Conservation (phyloP, 2,888 invertebrate genomes). For the Dicycla oo region DNA sequence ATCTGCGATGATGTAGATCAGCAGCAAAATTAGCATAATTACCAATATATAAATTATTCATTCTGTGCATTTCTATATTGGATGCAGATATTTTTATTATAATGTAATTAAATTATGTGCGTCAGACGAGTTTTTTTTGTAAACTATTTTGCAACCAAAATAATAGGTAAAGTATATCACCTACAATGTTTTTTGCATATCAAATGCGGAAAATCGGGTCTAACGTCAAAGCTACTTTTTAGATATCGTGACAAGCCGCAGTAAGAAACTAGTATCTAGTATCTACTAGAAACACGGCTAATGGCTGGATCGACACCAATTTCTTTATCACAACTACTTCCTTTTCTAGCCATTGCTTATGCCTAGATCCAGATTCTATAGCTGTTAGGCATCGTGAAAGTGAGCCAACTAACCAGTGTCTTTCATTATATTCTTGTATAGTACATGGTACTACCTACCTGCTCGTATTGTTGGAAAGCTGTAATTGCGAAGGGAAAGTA, state of each 20-base stretch:
- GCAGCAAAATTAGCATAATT: constrained; percentile 31
- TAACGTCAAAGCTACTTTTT: constrained; percentile 9
- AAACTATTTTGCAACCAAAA: not conserved
- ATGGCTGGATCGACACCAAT: constrained; percentile 50
- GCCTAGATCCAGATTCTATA: constrained; percentile 62
- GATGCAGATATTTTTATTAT: constrained; percentile 19
- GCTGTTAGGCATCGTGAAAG: constrained; percentile 67
- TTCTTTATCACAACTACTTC: constrained; percentile 54
- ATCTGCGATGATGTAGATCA: constrained; percentile 2
- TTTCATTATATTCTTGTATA: constrained; percentile 57
- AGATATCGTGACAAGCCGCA: constrained; percentile 33
- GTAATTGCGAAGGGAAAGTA: constrained; percentile 65
- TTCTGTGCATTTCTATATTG: constrained; percentile 17
- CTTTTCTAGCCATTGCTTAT: constrained; percentile 50
- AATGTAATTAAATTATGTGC: not conserved
- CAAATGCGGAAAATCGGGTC: constrained; percentile 6
- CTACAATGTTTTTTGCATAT: not conserved
- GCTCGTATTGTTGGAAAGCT: constrained; percentile 64
- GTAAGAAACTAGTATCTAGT: constrained; percentile 40
- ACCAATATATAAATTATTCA: not conserved
- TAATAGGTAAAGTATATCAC: not conserved
- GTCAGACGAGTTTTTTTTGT: not conserved
- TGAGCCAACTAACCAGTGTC: constrained; percentile 62
- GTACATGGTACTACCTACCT: constrained; percentile 13
- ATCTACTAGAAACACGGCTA: constrained; percentile 43